phyloP scores from a whole-genome alignment of 2,888 invertebrate genomes.

The Diabrotica balteata region DNA sequence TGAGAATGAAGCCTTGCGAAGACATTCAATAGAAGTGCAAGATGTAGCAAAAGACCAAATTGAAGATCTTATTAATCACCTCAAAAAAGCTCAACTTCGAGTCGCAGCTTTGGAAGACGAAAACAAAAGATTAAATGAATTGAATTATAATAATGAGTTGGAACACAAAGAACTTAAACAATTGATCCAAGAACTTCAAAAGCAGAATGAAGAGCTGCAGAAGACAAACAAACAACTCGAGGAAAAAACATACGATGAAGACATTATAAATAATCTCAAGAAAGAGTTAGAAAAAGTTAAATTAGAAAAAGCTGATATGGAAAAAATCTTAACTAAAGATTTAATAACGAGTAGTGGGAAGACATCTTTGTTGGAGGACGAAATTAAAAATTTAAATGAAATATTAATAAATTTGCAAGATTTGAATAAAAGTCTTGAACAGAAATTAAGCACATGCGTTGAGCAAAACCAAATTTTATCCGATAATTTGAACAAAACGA shows the following conservation, averaged over 20 bases:
- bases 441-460: constrained; percentile 25
- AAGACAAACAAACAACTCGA: constrained; percentile 10
- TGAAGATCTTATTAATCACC: constrained; percentile 49
- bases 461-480: constrained; percentile 36
- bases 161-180: constrained; percentile 31
- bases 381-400: constrained; percentile 18
- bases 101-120: constrained; percentile 42
- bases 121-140: constrained; percentile 26
- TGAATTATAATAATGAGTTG: constrained; percentile 28
- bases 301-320: constrained; percentile 45
- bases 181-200: constrained; percentile 26
- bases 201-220: constrained; percentile 29
- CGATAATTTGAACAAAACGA: constrained; percentile 25
- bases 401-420: constrained; percentile 3
- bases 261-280: constrained; percentile 5
- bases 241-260: constrained; percentile 15
- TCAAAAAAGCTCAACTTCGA: constrained; percentile 35
- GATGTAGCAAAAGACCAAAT: constrained; percentile 55
- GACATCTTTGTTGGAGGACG: constrained; percentile 39
- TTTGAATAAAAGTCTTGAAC: constrained; percentile 17
- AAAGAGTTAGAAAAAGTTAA: constrained; percentile 26
- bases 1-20: constrained; percentile 54
- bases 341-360: constrained; percentile 37
- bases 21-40: constrained; percentile 53
- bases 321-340: constrained; percentile 41